These are phyloP conservation scores for Schizaphis graminum DNA, from an alignment of 2,888 invertebrate genomes.

Conservation along the genomic window DNA sequence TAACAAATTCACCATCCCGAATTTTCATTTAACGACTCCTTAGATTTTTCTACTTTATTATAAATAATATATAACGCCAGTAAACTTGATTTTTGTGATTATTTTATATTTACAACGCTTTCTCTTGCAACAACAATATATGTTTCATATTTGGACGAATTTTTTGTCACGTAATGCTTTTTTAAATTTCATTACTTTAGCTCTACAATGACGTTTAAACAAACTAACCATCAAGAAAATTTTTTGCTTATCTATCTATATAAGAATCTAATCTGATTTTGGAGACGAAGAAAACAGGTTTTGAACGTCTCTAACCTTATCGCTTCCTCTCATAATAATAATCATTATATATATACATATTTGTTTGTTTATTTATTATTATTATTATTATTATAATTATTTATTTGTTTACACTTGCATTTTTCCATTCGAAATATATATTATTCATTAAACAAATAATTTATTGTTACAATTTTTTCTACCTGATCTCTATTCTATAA, in stretches of 20 bases:
- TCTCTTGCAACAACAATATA: constrained; percentile 4
- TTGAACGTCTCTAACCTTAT: too few species aligned
- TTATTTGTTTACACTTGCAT: too few species aligned
- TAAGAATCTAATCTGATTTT: too few species aligned
- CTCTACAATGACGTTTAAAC: neutral
- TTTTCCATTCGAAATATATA: too few species aligned
- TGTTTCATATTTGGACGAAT: constrained; percentile 7
- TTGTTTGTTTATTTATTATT: too few species aligned
- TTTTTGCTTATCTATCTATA: neutral
- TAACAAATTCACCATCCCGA: neutral
- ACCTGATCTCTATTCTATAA: too few species aligned
- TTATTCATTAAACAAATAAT: too few species aligned
- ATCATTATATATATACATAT: too few species aligned
- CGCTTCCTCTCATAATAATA: too few species aligned
- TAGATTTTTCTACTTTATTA: neutral
- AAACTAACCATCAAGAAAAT: neutral
- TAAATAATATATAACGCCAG: neutral
- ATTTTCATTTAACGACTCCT: neutral
- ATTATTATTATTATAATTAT: too few species aligned
- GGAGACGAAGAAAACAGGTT: too few species aligned
- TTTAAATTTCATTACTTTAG: neutral
- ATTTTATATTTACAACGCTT: neutral
- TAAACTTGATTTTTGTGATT: neutral
- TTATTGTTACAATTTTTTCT: too few species aligned
- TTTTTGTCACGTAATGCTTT: neutral